Base-by-base conservation (phyloP, 2,797 vertebrate species). In the Parauchenoglanis ngamensis region DNA sequence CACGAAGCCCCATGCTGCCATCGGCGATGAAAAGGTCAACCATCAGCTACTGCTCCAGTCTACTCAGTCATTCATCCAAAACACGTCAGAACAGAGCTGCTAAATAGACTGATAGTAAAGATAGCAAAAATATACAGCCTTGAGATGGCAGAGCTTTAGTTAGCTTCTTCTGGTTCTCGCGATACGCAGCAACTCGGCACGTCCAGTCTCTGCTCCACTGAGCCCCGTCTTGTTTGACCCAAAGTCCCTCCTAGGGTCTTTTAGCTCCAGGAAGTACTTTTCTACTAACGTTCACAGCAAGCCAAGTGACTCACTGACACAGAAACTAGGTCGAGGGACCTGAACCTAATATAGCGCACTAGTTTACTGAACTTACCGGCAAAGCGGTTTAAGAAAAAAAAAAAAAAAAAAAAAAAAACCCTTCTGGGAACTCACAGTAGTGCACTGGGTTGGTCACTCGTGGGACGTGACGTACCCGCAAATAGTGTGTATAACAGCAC, bases 21-120 rank as follows among this genome's bases (percentile, higher is more conserved):
- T 70, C 79, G 28, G 59, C 15, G 44, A 73, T 35, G 72, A 68
- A 90, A 88, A 89, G 83, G 84, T 86, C 82, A 89, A 54, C 44
- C 17, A 3, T 85, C 57, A 67, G 67, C 35, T 80, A 63, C 57
- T 80, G 57, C 57, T 80, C 78, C 78, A 31, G 28, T 63, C 63
- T 21, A 59, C 67, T 56, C 65, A 6, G 28, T 84, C 65, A 63
- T 17, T 81, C 54, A 54, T 77, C 81, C 78, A 54, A 40, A 11
- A 83, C 63, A 52, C 19, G 15, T 61, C 78, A 31, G 80, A 68
- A 12, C 46, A 52, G n/a, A 65, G 80, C 57, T 44, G 56, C 77
- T 13, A 44, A 35, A 80, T 61, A 17, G 23, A 65, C 59, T 81
- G 59, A 49, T 1, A 10, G 79, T 4, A 49, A 6, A 65, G 57